A percentile compares a stretch with the other conserved stretches of the same genome.
These are phyloP conservation scores for Anarhynchus alexandrinus DNA, from an alignment of 2,113 vertebrate genomes.

Conservation along the genomic window DNA sequence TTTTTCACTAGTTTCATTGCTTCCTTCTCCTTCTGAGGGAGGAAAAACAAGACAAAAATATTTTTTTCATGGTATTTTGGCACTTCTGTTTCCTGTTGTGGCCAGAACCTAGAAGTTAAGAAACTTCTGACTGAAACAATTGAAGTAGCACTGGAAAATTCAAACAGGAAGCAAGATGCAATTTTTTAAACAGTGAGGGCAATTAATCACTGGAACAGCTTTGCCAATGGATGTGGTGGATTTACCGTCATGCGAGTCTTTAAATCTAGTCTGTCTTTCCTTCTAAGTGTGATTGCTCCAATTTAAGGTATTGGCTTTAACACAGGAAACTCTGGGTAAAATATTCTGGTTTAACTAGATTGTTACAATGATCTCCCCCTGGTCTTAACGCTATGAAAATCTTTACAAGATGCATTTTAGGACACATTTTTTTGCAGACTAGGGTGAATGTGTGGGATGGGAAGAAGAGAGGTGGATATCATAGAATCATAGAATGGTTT, in stretches of 20 bases:
- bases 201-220: slow-evolving; percentile 28
- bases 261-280: not conserved
- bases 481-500: no score
- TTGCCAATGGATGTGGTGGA: not conserved
- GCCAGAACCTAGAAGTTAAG: slow-evolving; percentile 31
- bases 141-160: slow-evolving; percentile 32
- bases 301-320: not conserved
- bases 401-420: not conserved
- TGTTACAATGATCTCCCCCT: not conserved
- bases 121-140: slow-evolving; percentile 47
- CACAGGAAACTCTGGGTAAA: not conserved
- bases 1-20: not conserved
- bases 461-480: not conserved
- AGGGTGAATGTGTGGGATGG: not conserved
- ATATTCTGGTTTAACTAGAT: not conserved
- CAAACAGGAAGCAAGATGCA: slow-evolving; percentile 42
- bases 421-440: not conserved
- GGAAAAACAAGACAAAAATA: slow-evolving; percentile 18
- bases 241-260: not conserved
- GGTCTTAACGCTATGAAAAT: not conserved
- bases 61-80: slow-evolving; percentile 46
- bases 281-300: not conserved
- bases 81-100: slow-evolving; percentile 61
- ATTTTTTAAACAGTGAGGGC: not conserved
- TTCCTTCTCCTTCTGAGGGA: slow-evolving; percentile 21